Conservation (phyloP, 2,888 invertebrate genomes). For the Frankliniella intonsa region DNA sequence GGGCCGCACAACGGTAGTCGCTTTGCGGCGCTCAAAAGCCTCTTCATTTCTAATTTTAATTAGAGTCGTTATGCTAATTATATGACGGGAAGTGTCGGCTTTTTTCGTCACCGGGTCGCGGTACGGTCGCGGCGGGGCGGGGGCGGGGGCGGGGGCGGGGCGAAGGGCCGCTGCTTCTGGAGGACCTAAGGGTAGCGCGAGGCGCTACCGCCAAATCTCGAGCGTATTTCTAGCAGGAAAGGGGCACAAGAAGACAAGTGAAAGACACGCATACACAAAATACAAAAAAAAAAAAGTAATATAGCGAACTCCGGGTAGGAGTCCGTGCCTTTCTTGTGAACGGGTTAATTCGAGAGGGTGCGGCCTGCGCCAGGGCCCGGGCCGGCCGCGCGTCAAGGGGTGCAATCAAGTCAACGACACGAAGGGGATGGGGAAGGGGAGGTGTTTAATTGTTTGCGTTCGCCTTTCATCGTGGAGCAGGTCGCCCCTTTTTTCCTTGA, state of each 20-base stretch:
- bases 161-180: background rate
- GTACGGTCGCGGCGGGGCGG: background rate
- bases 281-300: background rate
- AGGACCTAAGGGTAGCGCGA: background rate
- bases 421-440: conserved; percentile 26
- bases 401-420: conserved; percentile 28
- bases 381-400: background rate
- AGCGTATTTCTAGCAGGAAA: background rate
- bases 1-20: conserved; percentile 52
- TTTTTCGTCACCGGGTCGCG: conserved; percentile 27
- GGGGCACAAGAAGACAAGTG: background rate
- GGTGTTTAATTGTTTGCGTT: conserved; percentile 32
- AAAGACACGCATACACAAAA: background rate
- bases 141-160: background rate
- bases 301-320: too few relatives aligned
- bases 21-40: conserved; percentile 54
- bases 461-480: conserved; percentile 3
- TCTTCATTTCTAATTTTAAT: conserved; percentile 68
- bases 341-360: conserved; percentile 25
- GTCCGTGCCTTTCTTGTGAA: conserved; percentile 8
- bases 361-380: background rate
- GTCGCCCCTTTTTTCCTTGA: background rate
- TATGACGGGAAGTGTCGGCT: conserved; percentile 45
- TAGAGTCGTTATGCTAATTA: conserved; percentile 61
- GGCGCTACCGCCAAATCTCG: background rate